Conservation (phyloP, 2,113 vertebrate species). For the Trematomus loennbergii region DNA sequence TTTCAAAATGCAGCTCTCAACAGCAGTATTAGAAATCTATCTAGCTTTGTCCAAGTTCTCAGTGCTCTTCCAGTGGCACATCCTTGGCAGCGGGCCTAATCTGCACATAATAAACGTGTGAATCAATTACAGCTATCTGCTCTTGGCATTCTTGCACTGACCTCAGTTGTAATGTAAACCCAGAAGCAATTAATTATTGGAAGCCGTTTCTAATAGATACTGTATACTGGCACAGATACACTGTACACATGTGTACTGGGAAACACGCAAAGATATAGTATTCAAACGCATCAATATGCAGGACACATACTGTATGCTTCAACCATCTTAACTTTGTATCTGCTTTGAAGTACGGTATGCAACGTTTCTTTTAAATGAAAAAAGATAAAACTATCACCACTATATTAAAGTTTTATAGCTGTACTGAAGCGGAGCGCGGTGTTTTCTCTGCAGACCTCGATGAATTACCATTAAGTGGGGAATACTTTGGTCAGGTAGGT, state of each 20-base stretch:
- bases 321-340: background rate
- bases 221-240: constrained; percentile 18
- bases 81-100: constrained; percentile 65
- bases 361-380: background rate
- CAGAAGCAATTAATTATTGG: constrained; percentile 63
- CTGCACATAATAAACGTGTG: constrained; percentile 64
- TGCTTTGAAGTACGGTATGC: background rate
- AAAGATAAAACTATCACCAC: background rate
- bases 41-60: constrained; percentile 34
- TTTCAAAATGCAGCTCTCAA: constrained; percentile 30
- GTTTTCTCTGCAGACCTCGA: background rate
- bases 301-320: background rate
- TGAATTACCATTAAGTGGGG: constrained; percentile 41
- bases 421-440: background rate
- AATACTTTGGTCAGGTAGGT: constrained; percentile 37
- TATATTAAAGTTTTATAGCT: background rate
- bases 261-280: background rate
- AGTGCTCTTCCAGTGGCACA: constrained; percentile 27
- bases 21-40: constrained; percentile 39
- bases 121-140: constrained; percentile 73
- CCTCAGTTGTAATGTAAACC: constrained; percentile 67
- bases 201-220: constrained; percentile 42
- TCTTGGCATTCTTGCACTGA: constrained; percentile 57
- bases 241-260: background rate
- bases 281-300: background rate